A percentile compares a stretch with the other conserved stretches of the same genome.
These are phyloP conservation scores for Cryptosula pallasiana DNA, from an alignment of 2,888 invertebrate species.

Conservation along the genomic window DNA sequence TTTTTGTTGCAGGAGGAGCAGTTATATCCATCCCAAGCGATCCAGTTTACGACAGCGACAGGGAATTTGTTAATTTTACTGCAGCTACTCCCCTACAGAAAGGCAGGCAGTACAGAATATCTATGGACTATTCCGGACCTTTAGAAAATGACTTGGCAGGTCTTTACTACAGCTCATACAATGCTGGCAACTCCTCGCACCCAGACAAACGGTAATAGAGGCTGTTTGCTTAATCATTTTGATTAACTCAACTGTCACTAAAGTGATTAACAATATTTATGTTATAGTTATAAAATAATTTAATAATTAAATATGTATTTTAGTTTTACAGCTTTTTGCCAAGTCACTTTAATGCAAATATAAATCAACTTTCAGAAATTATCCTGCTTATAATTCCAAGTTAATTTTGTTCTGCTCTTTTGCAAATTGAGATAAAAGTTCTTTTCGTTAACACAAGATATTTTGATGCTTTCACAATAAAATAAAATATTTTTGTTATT, in stretches of 20 bases:
- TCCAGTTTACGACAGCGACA: neutral
- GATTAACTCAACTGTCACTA: too few species aligned
- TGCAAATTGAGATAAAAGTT: neutral
- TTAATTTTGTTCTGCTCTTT: neutral
- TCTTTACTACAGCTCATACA: constrained; percentile 32
- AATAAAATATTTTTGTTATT: too few species aligned
- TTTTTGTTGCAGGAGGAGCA: neutral
- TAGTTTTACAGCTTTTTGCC: too few species aligned
- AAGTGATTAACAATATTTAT: neutral
- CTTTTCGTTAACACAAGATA: neutral
- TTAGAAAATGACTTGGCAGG: constrained; percentile 30
- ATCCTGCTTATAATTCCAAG: too few species aligned
- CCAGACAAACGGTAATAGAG: too few species aligned
- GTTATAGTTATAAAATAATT: too few species aligned
- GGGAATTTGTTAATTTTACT: constrained; percentile 16
- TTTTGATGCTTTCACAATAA: neutral
- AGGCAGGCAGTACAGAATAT: constrained; percentile 26
- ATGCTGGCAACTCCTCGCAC: too few species aligned
- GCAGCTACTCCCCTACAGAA: neutral
- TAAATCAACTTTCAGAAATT: too few species aligned
- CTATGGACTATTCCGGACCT: constrained; percentile 28
- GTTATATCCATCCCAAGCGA: neutral
- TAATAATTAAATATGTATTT: too few species aligned
- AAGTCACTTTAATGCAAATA: too few species aligned
- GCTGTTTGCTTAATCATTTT: too few species aligned